phyloP scores from a whole-genome alignment of 2,888 invertebrate species.

The Eustalomyia histrio region DNA sequence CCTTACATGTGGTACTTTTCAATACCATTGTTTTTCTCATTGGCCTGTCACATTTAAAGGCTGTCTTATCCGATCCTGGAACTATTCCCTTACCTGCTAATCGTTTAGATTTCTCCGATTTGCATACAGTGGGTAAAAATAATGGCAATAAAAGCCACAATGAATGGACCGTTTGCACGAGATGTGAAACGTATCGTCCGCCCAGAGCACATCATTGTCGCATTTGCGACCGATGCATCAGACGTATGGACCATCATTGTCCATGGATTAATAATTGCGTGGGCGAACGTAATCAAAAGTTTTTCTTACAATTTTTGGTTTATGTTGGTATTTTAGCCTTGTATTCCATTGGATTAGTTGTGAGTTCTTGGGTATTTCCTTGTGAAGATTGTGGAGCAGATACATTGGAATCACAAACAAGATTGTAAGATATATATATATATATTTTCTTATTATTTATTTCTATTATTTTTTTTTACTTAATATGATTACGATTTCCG shows the following conservation, averaged over 20 bases:
- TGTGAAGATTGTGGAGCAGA: conserved; percentile 84
- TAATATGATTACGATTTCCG: no score
- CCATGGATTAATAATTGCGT: conserved; percentile 97
- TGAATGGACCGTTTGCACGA: conserved; percentile 81
- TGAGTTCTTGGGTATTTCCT: conserved; percentile 86
- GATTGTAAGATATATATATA: conserved; percentile 88
- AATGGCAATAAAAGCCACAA: conserved; percentile 81
- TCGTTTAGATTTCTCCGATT: conserved; percentile 89
- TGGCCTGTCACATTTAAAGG: conserved; percentile 88
- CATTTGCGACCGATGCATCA: conserved; percentile 90
- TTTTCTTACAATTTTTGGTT: conserved; percentile 92
- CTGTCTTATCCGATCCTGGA: conserved; percentile 94
- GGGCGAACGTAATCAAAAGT: conserved; percentile 94
- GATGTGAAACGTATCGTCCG: conserved; percentile 90
- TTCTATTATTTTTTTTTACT: conserved; percentile 2
- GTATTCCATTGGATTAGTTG: conserved; percentile 86
- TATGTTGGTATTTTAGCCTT: conserved; percentile 86
- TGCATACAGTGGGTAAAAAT: conserved; percentile 83
- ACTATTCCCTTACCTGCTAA: conserved; percentile 88
- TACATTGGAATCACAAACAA: conserved; percentile 84
- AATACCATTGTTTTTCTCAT: conserved; percentile 88
- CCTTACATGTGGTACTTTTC: conserved; percentile 88
- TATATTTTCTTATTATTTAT: conserved; percentile 3
- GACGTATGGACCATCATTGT: conserved; percentile 84
- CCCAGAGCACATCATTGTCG: conserved; percentile 93